Evolutionary conservation across 2,888 invertebrate species (phyloP), one percentile per base, ranked within the genome.

Genomic region (Linnaemya vulpina): DNA sequence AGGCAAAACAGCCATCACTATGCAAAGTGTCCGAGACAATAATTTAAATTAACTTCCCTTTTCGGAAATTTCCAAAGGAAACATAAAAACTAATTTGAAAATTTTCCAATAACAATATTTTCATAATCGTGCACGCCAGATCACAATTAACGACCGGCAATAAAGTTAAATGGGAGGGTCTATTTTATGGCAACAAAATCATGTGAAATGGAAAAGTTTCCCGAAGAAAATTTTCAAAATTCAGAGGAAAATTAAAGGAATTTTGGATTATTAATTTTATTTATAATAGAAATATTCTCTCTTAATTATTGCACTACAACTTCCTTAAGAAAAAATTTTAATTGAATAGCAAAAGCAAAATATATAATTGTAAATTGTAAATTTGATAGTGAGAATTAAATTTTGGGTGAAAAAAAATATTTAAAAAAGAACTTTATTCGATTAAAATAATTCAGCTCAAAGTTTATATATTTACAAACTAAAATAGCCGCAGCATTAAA

Each of bases 61-160:
- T 25, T 25, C 0, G 17, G 3, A 30, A 40, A 58, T 30, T 43
- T 25, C 9, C 17, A 71, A 58, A 11, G 30, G 58, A 71, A 58
- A 46, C 17, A 58, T 43, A 22, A n/a, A n/a, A n/a, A 71, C 30
- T 30, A 71, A 55, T 25, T 43, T 11, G 25, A 70, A 43, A 25
- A 70, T 43, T 43, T 70, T 43, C 43, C 43, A 25, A 43, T 25
- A 13, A 30, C 2, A 4, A 71, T 58, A 46, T 46, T 17, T 71
- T 71, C 20, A 71, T 58, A 5, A 46, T 43, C 70, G n/a, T 70
- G 40, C 11, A 35, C 55, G n/a, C 43, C 43, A 43, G 25, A 71
- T 46, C 8, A 43, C 40, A 46, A 58, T 58, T 71, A 43, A 43
- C 13, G 53, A 40, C n/a, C 9, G 58, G 25, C 71, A 43, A 58